Evolutionary conservation across 2,113 vertebrate genomes (phyloP).

Genomic region (Atrichornis clamosus): DNA sequence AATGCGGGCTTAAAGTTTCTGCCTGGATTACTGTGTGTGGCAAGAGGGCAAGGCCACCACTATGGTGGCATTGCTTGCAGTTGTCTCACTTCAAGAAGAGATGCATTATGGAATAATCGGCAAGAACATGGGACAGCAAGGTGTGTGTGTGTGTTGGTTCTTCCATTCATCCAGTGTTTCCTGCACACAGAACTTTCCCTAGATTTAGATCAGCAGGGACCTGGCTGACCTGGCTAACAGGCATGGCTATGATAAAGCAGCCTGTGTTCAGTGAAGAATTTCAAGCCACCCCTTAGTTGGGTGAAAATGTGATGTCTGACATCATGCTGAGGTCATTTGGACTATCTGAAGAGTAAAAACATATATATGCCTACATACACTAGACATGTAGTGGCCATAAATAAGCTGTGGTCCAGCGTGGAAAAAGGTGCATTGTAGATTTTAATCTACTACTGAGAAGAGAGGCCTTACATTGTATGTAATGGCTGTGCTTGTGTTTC

Average conservation of each 20-base stretch:
- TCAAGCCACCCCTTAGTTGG: background rate
- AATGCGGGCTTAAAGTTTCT: background rate
- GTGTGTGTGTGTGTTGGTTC: background rate
- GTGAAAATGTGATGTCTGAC: background rate
- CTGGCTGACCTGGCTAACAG: background rate
- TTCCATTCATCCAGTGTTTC: background rate
- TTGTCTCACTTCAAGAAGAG: background rate
- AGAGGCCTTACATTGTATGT: background rate
- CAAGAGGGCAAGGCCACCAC: background rate
- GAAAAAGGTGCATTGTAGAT: background rate
- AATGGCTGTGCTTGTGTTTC: background rate
- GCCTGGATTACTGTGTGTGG: background rate
- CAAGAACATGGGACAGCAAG: background rate
- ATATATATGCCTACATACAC: background rate
- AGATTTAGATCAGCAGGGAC: background rate
- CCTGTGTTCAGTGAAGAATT: background rate
- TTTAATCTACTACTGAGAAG: background rate
- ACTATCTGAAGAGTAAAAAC: background rate
- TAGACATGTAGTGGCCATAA: background rate
- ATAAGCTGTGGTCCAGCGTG: background rate
- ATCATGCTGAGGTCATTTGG: background rate
- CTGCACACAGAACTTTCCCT: background rate
- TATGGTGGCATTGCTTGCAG: background rate
- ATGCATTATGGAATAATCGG: background rate
- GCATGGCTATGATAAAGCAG: accelerated